Conservation (phyloP, 2,888 invertebrate species). For the Cryptus viduatorius region DNA sequence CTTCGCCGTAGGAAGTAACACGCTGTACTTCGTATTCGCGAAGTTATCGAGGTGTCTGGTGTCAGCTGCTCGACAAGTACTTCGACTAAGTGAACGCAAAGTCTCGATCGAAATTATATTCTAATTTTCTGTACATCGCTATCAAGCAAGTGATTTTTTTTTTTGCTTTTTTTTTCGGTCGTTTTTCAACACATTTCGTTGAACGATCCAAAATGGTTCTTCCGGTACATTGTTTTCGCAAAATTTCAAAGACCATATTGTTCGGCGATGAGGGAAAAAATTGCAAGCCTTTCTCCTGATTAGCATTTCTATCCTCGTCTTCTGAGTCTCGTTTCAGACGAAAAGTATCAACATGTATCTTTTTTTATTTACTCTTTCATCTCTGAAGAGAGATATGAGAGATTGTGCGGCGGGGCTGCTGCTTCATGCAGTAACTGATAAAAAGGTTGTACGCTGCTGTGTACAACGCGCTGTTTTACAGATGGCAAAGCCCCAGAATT, state of each 20-base stretch:
- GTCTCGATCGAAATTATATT: too few species aligned
- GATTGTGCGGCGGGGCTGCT: constrained; percentile 6
- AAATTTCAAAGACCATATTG: not conserved
- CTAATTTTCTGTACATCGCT: too few species aligned
- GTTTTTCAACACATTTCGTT: too few species aligned
- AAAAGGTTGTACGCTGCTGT: not conserved
- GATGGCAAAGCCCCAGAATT: constrained; percentile 49
- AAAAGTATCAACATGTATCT: not conserved
- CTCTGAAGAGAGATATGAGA: constrained; percentile 1
- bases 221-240: not conserved
- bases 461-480: constrained; percentile 48
- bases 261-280: not conserved
- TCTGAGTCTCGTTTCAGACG: not conserved
- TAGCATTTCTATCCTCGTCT: not conserved
- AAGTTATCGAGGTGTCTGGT: not conserved
- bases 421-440: not conserved
- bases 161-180: too few species aligned
- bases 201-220: not conserved
- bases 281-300: not conserved
- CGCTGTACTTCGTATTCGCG: not conserved
- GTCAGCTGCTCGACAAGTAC: not conserved
- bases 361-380: constrained; percentile 1
- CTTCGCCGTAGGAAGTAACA: constrained; percentile 1
- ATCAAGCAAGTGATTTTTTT: too few species aligned
- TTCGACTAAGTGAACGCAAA: too few species aligned